Evolutionary conservation across 2,888 invertebrate species (phyloP), one percentile per base, ranked within the genome.

Genomic region (Acleris literana): DNA sequence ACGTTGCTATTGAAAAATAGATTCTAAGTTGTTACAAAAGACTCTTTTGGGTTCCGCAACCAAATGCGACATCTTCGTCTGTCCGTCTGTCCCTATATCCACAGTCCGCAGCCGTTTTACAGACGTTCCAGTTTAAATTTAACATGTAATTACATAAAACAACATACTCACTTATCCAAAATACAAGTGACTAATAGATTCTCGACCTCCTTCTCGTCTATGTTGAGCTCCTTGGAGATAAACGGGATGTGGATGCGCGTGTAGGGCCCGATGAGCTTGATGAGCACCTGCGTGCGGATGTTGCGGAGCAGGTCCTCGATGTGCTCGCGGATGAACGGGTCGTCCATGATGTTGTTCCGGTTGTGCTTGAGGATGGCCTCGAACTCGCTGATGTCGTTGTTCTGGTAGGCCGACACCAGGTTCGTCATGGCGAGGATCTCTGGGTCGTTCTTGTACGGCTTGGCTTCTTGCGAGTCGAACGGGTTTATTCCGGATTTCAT

Each of bases 401-500:
- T 99, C 88, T 99, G 99, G 90, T 99, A 99, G 17, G 98, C 97
- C 84, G 95, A 97, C 64, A 99, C 99, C 77, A 99, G 94, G 92
- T 99, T 99, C 6, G 99, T 99, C 99, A 99, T 99, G 17, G 99
- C 99, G 74, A 99, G 93, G 77, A 99, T 99, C 92, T 99, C 99
- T 0, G 99, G 98, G 92, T 99, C 99, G 86, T 99, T 99, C 92
- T 99, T 99, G 86, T 99, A 99, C 0, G 99, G 99, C 84, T 99
- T 99, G 0, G 99, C 99, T 93, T 99, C 99, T 93, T 99, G 99
- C 0, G 99, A 99, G 90, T 99, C 99, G 87, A 99, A 99, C 0
- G 99, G 99, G 92, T 99, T 99, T 72, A 99, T 99, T 46, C 98
- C 99, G 5, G 99, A 99, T 86, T 99, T 99, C 99, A 99, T 99